Evolutionary conservation across 2,797 vertebrate species (phyloP).

Genomic region (Acrossocheilus wenchowensis): DNA sequence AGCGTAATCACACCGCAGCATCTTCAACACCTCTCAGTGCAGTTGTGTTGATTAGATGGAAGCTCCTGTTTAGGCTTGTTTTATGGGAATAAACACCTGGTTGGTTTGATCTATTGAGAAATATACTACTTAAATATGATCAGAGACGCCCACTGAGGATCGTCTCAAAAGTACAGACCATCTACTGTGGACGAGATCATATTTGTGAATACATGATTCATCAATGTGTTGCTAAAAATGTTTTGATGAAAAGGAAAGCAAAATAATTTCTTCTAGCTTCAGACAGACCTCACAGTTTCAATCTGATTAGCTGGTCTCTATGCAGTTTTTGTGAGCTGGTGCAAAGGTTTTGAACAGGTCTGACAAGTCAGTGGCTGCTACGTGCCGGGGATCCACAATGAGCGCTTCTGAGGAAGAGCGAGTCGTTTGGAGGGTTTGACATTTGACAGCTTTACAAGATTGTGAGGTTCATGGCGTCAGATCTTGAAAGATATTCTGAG

Average conservation of each 20-base stretch:
- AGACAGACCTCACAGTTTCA: not conserved
- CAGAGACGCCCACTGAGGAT: not conserved
- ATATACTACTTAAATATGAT: not conserved
- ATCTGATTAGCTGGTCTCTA: not conserved
- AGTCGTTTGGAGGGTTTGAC: not conserved
- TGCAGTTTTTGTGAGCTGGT: not conserved
- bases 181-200: not conserved
- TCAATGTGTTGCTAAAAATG: not conserved
- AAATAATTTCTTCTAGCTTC: not conserved
- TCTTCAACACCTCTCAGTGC: slow-evolving; percentile 1
- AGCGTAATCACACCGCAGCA: not conserved
- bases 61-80: not conserved
- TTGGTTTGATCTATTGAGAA: slow-evolving; percentile 7
- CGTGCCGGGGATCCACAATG: not conserved
- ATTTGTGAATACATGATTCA: not conserved
- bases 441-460: slow-evolving; percentile 30
- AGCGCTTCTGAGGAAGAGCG: not conserved
- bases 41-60: slow-evolving; percentile 17
- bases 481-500: not conserved
- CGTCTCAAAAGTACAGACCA: not conserved
- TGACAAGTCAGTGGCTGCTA: slow-evolving; percentile 18
- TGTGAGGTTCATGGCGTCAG: not conserved
- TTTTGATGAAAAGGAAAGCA: not conserved
- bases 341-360: slow-evolving; percentile 20
- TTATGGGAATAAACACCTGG: slow-evolving; percentile 6